Evolutionary conservation across 2,888 invertebrate species (phyloP), one percentile per base, ranked within the genome.

Genomic region (Dioctria rufipes): DNA sequence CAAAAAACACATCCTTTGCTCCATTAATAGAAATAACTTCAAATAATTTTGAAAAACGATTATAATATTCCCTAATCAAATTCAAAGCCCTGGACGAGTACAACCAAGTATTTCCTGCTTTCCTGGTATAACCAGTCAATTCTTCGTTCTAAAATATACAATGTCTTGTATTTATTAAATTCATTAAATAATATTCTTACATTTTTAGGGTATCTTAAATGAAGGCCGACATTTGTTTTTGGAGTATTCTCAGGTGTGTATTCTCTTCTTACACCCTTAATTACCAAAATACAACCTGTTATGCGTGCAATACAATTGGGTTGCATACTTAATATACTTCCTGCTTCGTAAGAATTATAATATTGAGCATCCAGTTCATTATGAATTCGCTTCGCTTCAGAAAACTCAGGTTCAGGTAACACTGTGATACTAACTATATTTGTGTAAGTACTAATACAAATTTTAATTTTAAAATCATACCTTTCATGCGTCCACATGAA

Each of bases 141-240:
- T 93, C 93, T 86, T 92, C 92, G 83, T 93, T 93, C 92, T 92
- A 3, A 60, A 49, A 81, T n/a, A 71, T 81, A 58, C 65, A 13
- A 9, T 63, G 61, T 25, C 0, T n/a, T 80, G 73, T n/a, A 77
- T 40, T 13, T 37, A 63, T 25, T 58, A 69, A 40, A 46, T 43
- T 11, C 60, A 42, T 0, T 5, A 37, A 54, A 42, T 60, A 46
- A 5, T 3, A 37, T 46, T 78, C 85, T 85, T 83, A 94, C 94
- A 91, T 95, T 92, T 86, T 96, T 96, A 83, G 94, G 96, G 86
- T 95, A 95, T 89, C 98, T 98, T 39, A 99, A 90, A 87, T 97
- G 96, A 66, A 99, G 91, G 0, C 98, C 99, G 43, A 98, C 91
- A 87, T 98, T 98, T 13, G 93, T 88, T 86, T 92, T 93, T 3